These are phyloP conservation scores for Torymus texanus DNA, from an alignment of 2,888 invertebrate genomes.

Conservation along the genomic window DNA sequence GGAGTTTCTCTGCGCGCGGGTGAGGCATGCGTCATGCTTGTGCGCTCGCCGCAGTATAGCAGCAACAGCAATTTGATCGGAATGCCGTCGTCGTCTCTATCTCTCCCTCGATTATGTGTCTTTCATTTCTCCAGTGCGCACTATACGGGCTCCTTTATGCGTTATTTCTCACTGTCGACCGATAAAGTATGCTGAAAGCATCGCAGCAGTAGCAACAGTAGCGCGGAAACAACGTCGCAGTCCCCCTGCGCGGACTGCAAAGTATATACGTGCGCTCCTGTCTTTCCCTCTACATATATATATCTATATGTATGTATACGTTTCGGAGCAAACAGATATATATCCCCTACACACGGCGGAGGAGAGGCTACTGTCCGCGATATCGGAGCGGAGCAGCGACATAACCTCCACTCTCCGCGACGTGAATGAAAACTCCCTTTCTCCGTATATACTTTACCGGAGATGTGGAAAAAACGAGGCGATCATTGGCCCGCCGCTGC, in stretches of 20 bases:
- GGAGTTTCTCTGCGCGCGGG: neutral
- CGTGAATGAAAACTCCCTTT: constrained; percentile 35
- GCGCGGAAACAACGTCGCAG: constrained; percentile 32
- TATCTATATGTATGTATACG: neutral
- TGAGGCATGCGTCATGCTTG: constrained; percentile 53
- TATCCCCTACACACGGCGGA: neutral
- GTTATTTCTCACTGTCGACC: constrained; percentile 3
- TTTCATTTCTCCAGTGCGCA: constrained; percentile 46
- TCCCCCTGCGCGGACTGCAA: constrained; percentile 14
- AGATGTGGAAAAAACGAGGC: constrained; percentile 1
- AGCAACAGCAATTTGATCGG: constrained; percentile 50
- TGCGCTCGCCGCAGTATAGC: neutral
- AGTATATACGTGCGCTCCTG: neutral
- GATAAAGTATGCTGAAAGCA: constrained; percentile 32
- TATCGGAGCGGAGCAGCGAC: constrained; percentile 1
- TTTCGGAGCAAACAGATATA: neutral
- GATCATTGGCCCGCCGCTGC: constrained; percentile 7
- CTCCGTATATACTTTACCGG: neutral
- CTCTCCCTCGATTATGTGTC: constrained; percentile 35
- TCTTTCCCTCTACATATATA: too few relatives aligned
- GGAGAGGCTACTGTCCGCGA: neutral
- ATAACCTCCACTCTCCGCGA: constrained; percentile 14
- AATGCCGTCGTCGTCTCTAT: constrained; percentile 42
- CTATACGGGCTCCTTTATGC: neutral
- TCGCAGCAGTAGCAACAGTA: neutral